Evolutionary conservation across 2,113 vertebrate species (phyloP), one percentile per base, ranked within the genome.

Genomic region (Lophochroa leadbeateri): DNA sequence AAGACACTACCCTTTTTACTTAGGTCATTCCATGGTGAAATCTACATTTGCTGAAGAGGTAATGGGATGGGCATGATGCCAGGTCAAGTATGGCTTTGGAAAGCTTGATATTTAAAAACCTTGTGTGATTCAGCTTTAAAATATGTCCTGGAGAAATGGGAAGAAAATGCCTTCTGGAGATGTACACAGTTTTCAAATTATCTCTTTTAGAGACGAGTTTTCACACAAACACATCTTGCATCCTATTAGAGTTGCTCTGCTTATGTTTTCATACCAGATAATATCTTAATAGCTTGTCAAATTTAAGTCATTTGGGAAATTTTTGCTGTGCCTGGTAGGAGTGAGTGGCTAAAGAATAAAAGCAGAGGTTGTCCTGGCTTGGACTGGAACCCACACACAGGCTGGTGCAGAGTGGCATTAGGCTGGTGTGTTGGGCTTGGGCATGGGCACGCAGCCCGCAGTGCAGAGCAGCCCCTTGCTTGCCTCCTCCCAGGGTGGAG

Each of bases 391-490:
- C 29, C 4, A 0, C 41, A 8, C 33, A 0, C 27, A 7, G 24
- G 39, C n/a, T 23, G 71, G 65, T 17, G 20, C 63, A 47, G 31
- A 21, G 46, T 7, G 2, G 47, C 7, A 1, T 12, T 6, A 21
- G 35, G 6, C 44, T 10, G 58, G n/a, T 9, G n/a, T 23, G 33
- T 8, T 3, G 61, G 18, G 17, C 2, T 13, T 8, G 33, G 71
- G n/a, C 60, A 65, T 0, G 10, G 52, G 24, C 47, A 4, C 1
- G 0, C 18, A 27, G 49, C 63, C 37, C 1, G 0, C 6, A 3
- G 8, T 1, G 89, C 61, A 15, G 13, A 49, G 79, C 68, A 44
- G 58, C 10, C 52, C 47, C 43, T 3, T 6, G 52, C 57, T 33
- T 2, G 17, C 47, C 17, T 39, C 52, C 25, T 21, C 8, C 33